These are phyloP conservation scores for Apogon talboti DNA, from an alignment of 2,797 vertebrate species.

Conservation along the genomic window DNA sequence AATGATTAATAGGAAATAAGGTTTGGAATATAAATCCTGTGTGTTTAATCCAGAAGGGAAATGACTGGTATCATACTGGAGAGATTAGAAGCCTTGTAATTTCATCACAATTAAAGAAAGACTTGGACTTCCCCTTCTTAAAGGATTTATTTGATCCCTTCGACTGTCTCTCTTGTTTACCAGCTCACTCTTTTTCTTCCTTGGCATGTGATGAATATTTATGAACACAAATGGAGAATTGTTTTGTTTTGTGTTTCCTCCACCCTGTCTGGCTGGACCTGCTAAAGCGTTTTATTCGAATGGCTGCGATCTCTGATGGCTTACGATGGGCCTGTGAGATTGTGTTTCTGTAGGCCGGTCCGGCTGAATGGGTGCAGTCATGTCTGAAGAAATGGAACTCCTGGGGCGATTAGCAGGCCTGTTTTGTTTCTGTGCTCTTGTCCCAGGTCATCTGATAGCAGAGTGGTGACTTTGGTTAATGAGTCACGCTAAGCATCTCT, in stretches of 20 bases:
- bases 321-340: constrained; percentile 77
- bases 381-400: constrained; percentile 83
- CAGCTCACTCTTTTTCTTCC: constrained; percentile 60
- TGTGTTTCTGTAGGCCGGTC: constrained; percentile 84
- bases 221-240: constrained; percentile 77
- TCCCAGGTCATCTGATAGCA: constrained; percentile 88
- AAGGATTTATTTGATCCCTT: constrained; percentile 79
- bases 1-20: constrained; percentile 79
- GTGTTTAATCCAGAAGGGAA: constrained; percentile 78
- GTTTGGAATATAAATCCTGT: constrained; percentile 74
- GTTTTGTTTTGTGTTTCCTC: constrained; percentile 72
- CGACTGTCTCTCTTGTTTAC: constrained; percentile 73
- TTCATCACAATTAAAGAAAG: constrained; percentile 84
- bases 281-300: constrained; percentile 81
- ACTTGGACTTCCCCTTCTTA: constrained; percentile 76
- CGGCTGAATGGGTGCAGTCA: constrained; percentile 83
- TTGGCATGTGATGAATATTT: constrained; percentile 80
- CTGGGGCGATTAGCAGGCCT: constrained; percentile 80
- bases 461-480: constrained; percentile 86
- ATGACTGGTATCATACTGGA: constrained; percentile 77
- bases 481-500: constrained; percentile 84
- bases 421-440: constrained; percentile 81
- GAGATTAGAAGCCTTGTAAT: constrained; percentile 85
- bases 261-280: constrained; percentile 67
- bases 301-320: constrained; percentile 79